Evolutionary conservation across 1,140 invertebrate genomes (phyloP), one percentile per base, ranked within the genome.

Genomic region (Neocloeon triangulifer): DNA sequence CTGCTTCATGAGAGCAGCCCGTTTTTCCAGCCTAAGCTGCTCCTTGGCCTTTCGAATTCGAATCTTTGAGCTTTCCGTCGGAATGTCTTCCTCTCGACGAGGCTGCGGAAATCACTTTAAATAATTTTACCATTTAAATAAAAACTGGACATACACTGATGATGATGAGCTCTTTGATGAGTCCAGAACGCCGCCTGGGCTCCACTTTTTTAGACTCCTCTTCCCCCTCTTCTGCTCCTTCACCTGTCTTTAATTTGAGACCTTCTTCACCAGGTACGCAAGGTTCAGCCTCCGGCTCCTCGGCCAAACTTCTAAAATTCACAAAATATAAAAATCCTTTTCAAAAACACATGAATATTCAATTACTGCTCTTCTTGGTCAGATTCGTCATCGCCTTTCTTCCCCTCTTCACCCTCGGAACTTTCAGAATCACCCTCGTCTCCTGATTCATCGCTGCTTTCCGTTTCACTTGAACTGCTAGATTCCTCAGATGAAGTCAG

Each of bases 351-450:
- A n/a, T n/a, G n/a, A n/a, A n/a, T n/a, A n/a, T n/a, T n/a, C n/a
- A n/a, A n/a, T n/a, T n/a, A n/a, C n/a, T n/a, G n/a, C n/a, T n/a
- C n/a, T n/a, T n/a, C n/a, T n/a, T n/a, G n/a, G n/a, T n/a, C n/a
- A n/a, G n/a, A 30, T 18, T 36, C 35, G 10, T 59, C 56, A 7
- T 49, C 44, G 8, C 67, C 56, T 38, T 67, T 58, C 30, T 62
- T 51, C 12, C 56, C 54, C 15, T 59, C 55, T 17, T 55, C n/a
- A n/a, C n/a, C n/a, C n/a, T n/a, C 52, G 1, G 58, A 56, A 21
- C 47, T 49, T 36, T 50, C 38, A 36, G 47, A 49, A 46, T 51
- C 14, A 42, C 52, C 40, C 40, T 55, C 20, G 53, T 57, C 38
- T 13, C 25, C 31, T 21, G 19, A 19, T 47, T 54, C 1, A 50